phyloP scores from a whole-genome alignment of 1,140 invertebrate genomes.

The Drosophila ironensis region DNA sequence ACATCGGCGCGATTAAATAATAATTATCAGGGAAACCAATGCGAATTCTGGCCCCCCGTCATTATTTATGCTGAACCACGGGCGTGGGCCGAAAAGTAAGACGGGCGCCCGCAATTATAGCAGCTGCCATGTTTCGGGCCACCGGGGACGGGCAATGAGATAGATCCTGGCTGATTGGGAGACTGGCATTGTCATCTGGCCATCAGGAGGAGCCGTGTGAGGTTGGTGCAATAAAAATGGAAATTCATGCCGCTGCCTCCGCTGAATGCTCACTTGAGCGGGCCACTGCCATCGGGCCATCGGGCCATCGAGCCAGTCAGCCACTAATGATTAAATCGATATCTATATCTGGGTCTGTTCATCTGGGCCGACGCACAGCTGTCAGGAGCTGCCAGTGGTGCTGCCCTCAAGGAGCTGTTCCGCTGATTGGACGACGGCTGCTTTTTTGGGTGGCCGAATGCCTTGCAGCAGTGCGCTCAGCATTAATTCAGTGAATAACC shows the following conservation, averaged over 20 bases:
- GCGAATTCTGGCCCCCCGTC: neutral
- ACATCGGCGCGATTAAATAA: constrained; percentile 39
- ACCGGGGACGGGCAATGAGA: constrained; percentile 10
- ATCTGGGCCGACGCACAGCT: constrained; percentile 45
- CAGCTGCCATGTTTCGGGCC: constrained; percentile 18
- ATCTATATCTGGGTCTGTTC: constrained; percentile 54
- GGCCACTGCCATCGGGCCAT: neutral
- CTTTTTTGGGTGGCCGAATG: too few species aligned
- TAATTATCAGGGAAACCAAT: constrained; percentile 19
- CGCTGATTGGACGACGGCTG: constrained; percentile 16
- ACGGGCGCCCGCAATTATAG: constrained; percentile 35
- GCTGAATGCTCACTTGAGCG: constrained; percentile 50
- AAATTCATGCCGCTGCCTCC: constrained; percentile 61
- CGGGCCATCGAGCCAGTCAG: neutral
- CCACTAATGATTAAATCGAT: constrained; percentile 77
- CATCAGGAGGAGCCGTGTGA: constrained; percentile 23
- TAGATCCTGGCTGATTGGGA: constrained; percentile 2
- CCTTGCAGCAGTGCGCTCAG: neutral
- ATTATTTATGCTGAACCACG: constrained; percentile 46
- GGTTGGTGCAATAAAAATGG: constrained; percentile 65
- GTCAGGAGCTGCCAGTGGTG: constrained; percentile 37
- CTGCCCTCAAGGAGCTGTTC: constrained; percentile 20
- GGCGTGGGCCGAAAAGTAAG: neutral
- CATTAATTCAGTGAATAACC: neutral
- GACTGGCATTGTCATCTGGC: constrained; percentile 23